Base-by-base conservation (phyloP, 2,113 vertebrate genomes). In the Ochotona curzoniae region DNA sequence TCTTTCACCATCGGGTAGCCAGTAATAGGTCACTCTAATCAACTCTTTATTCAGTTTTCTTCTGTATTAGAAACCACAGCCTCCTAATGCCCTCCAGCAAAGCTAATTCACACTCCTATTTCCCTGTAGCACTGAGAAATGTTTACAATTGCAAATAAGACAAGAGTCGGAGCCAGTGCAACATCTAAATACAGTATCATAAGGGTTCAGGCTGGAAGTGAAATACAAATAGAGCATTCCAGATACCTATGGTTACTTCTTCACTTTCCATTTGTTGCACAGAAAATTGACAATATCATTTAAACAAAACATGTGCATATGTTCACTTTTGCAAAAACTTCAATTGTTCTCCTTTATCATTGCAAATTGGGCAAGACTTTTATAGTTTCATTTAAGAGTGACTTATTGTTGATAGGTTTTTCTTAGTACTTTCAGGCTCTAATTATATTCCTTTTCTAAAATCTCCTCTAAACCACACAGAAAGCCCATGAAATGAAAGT, bases 311-410 rank as follows among this genome's bases (percentile, higher is more conserved):
- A 96, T 81, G 64, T 95, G 78, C 63, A 92, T 76, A 14, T 83
- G 81, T 81, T 93, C 44, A 57, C 47, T 93, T 96, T 88, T 88
- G 82, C 90, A 90, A 95, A 95, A 94, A 96, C 95, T 98, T 97
- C 96, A 97, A 97, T 98, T 98, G 97, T 97, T 97, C 95, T 94
- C 74, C 23, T 79, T 60, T 69, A 95, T 94, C 96, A 96, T 96
- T 97, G 95, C 95, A 97, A 97, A 97, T 94, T 96, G 97, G 91
- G 96, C 93, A 93, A 96, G 96, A 97, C 96, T 97, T 97, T 95
- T 96, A 97, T 97, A 85, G 93, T 93, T 97, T 97, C 96, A 97
- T 97, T 97, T 91, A 96, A 91, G 63, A 87, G 96, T 93, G 95
- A 84, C 85, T 91, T 94, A 87, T 82, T 49, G 74, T 94, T 97